phyloP scores from a whole-genome alignment of 2,113 vertebrate species.

The Salvator merianae region DNA sequence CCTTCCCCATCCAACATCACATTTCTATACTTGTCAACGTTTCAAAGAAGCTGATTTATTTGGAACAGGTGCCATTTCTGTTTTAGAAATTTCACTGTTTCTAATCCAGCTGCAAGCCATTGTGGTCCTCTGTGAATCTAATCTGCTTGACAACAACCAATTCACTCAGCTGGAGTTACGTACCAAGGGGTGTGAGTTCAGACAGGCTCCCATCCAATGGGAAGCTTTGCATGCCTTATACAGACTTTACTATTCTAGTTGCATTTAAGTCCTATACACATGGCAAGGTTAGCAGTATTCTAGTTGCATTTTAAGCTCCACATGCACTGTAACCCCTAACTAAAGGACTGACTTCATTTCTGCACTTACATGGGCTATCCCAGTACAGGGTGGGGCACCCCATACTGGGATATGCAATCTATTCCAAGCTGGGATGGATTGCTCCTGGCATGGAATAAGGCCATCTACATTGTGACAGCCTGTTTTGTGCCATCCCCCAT shows the following conservation, averaged over 20 bases:
- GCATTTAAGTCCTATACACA: not conserved
- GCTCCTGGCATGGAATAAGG: too few relatives aligned
- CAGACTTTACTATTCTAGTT: not conserved
- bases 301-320: not conserved
- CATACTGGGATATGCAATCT: too few relatives aligned
- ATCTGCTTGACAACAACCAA: not conserved
- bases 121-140: not conserved
- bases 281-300: too few relatives aligned
- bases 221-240: not conserved
- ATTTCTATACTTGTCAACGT: not conserved
- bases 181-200: not conserved
- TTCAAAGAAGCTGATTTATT: not conserved
- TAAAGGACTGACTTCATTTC: too few relatives aligned
- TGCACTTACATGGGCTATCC: too few relatives aligned
- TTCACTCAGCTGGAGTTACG: not conserved
- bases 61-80: not conserved
- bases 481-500: too few relatives aligned
- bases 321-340: too few relatives aligned
- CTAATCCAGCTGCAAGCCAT: not conserved
- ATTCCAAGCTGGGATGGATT: too few relatives aligned
- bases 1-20: not conserved
- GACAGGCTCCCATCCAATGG: not conserved
- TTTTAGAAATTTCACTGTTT: not conserved
- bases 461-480: too few relatives aligned
- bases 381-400: too few relatives aligned